Evolutionary conservation across 30 jellyfish, hydroid and myxozoan species (phyloP), one percentile per base, ranked within the genome.

Genomic region (Calvadosia cruxmelitensis): DNA sequence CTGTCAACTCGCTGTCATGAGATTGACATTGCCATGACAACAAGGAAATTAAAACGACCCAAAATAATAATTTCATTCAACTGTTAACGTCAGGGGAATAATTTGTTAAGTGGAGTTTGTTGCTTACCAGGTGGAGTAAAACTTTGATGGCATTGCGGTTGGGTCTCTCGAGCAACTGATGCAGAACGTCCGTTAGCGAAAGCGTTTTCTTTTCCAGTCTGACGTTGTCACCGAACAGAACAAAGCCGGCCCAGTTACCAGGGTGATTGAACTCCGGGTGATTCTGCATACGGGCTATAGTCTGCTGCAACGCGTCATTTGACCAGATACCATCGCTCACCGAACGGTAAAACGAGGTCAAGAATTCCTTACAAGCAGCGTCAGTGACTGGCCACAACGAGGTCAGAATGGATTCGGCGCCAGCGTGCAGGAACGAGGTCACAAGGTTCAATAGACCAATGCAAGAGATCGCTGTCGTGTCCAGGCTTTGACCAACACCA

Each of bases 91-190:
- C n/a, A n/a, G n/a, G n/a, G n/a, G n/a, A n/a, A n/a, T n/a, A n/a
- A n/a, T n/a, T n/a, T n/a, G n/a, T n/a, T n/a, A n/a, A n/a, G n/a
- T n/a, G n/a, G n/a, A n/a, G n/a, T n/a, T n/a, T n/a, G n/a, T n/a
- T n/a, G 61, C 98, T 81, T 77, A 81, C 98, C 83, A 89, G 68
- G 67, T 89, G 98, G n/a, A 89, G 91, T 34, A 89, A 68, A 7
- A 89, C 95, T 71, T 89, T 89, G 49, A 89, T 62, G 13, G 98
- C 90, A 72, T 89, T 92, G 25, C 98, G 83, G 72, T 81, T 89
- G 35, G 98, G 98, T 34, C 80, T 73, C 66, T 89, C 95, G 27
- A 89, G 74, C 75, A 89, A 70, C 53, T 68, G 63, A 31, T 81
- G 79, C 30, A 89, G 81, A 0, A 84, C 88, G 23, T 89, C 83